These are phyloP conservation scores for Scolanthus callimorphus DNA, from an alignment of 92 coral and sea anemone genomes.

Conservation along the genomic window DNA sequence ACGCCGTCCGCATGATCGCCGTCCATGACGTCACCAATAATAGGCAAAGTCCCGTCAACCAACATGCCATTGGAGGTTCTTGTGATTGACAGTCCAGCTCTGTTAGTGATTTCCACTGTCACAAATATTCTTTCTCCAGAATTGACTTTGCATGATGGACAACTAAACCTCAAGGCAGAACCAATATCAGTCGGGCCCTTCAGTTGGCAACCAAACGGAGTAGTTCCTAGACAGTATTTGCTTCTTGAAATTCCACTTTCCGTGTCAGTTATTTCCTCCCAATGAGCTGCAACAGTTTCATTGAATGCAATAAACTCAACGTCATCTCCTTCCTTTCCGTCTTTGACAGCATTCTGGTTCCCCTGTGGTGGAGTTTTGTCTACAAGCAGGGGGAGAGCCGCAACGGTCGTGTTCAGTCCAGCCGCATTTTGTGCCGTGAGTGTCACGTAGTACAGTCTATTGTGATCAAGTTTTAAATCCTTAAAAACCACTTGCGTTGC, in stretches of 20 bases:
- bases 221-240: constrained; percentile 78
- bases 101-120: constrained; percentile 65
- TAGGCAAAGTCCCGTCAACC: constrained; percentile 76
- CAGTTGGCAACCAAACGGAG: constrained; percentile 79
- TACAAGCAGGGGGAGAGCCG: constrained; percentile 47
- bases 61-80: constrained; percentile 79
- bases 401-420: constrained; percentile 43
- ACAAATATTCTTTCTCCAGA: constrained; percentile 60
- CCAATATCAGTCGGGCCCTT: constrained; percentile 41
- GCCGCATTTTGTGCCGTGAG: constrained; percentile 77
- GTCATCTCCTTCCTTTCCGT: constrained; percentile 64
- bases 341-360: constrained; percentile 51
- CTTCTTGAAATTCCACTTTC: constrained; percentile 68
- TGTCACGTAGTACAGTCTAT: constrained; percentile 57
- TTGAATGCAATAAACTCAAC: constrained; percentile 49
- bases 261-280: constrained; percentile 76
- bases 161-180: constrained; percentile 47
- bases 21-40: constrained; percentile 70
- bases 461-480: constrained; percentile 49
- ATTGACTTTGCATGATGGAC: constrained; percentile 42
- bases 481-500: constrained; percentile 33
- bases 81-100: constrained; percentile 65
- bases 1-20: constrained; percentile 47
- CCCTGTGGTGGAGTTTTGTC: constrained; percentile 81
- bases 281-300: constrained; percentile 57